Percentiles rank a stretch among this genome's conserved stretches.
Conservation (phyloP, 2,113 vertebrate genomes). For the Cavia porcellus region DNA sequence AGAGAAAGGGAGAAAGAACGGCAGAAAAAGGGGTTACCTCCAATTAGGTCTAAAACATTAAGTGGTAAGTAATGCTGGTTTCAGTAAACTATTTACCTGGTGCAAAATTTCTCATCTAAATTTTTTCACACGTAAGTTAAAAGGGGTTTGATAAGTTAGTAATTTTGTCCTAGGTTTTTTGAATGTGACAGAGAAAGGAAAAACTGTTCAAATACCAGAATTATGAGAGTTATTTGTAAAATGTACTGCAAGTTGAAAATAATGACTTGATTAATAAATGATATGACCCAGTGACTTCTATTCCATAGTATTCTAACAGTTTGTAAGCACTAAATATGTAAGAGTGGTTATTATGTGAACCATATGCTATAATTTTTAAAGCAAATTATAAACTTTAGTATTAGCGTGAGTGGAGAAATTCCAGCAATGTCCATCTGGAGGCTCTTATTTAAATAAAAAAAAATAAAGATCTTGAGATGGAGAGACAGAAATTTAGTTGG, state of each 20-base stretch:
- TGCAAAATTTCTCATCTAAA: neutral
- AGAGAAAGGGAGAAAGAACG: slow-evolving; percentile 97
- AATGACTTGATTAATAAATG: neutral
- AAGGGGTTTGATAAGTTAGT: neutral
- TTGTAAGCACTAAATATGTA: neutral
- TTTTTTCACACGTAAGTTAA: slow-evolving; percentile 28
- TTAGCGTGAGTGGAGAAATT: neutral
- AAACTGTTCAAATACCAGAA: neutral
- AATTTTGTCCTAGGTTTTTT: neutral
- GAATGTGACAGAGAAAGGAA: neutral
- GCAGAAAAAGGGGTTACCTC: slow-evolving; percentile 98
- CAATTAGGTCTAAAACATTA: slow-evolving; percentile 95
- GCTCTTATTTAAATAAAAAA: neutral
- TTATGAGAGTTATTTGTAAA: neutral
- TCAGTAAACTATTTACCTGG: neutral
- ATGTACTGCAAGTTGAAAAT: neutral
- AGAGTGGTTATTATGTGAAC: neutral
- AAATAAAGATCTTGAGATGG: neutral
- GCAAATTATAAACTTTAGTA: neutral
- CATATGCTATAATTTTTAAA: neutral
- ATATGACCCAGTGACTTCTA: neutral
- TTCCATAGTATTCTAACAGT: neutral
- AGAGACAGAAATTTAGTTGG: neutral
- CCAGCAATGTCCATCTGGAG: no score
- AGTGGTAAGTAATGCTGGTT: slow-evolving; percentile 90